A percentile compares a stretch with the other conserved stretches of the same genome.
Evolutionary conservation across 92 coral and sea anemone genomes (phyloP).

Genomic region (Parazoanthus darwini): DNA sequence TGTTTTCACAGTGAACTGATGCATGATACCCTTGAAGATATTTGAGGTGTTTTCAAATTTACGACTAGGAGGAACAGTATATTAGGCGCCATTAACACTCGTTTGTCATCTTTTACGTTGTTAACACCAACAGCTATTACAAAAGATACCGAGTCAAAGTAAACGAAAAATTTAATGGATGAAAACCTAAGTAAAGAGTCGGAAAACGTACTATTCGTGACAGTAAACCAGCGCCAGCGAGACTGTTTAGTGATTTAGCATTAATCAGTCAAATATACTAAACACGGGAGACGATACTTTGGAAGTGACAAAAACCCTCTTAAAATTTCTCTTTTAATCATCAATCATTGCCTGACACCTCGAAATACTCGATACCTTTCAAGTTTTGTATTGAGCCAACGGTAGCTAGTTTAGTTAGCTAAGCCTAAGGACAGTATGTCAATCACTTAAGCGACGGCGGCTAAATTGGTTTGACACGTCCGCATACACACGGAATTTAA

Average conservation of each 20-base stretch:
- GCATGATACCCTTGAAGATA: neutral
- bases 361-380: neutral
- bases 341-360: neutral
- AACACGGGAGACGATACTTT: neutral
- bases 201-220: conserved; percentile 21
- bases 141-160: conserved; percentile 8
- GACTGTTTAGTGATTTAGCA: conserved; percentile 25
- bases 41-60: neutral
- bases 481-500: neutral
- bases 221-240: neutral
- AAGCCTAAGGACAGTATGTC: neutral
- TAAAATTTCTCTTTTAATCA: neutral
- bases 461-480: conserved; percentile 7
- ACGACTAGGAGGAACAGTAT: neutral
- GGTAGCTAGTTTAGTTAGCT: neutral
- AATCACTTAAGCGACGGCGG: neutral
- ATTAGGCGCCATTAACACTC: neutral
- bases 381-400: neutral
- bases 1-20: neutral
- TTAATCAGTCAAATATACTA: neutral
- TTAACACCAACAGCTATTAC: neutral
- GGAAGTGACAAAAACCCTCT: conserved; percentile 21
- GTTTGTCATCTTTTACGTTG: conserved; percentile 10
- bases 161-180: conserved; percentile 12
- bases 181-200: neutral